Base-by-base conservation (phyloP, 2,797 vertebrate genomes). In the Toxotes lorentzi region DNA sequence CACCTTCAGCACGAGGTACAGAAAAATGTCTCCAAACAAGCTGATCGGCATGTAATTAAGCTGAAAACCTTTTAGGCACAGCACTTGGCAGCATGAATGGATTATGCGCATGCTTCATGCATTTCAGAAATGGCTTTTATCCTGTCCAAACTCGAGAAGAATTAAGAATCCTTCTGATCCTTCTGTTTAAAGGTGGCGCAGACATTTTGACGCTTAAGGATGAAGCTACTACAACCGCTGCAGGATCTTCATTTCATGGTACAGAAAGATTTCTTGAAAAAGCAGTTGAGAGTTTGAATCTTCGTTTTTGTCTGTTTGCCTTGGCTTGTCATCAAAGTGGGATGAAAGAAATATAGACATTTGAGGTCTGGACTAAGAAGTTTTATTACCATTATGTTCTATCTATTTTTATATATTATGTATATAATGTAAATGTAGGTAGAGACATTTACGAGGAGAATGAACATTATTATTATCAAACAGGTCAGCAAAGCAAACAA, bases 1-100 rank as follows among this genome's bases (percentile, higher is more conserved):
- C 81, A 34, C 30, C 80, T 43, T 64, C 65, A 56, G 0, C 21
- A 32, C 41, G 1, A 91, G 91, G 90, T 93, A 94, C 66, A 70
- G 47, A 70, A 43, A 63, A 13, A 9, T 5, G 21, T 35, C 40
- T 54, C 24, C 23, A n/a, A 32, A 47, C 45, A 4, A 27, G 16
- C 45, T 12, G 2, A 41, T 51, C 4, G 14, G 50, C 62, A 35
- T 53, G 61, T 34, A 0, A 24, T 47, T 51, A 23, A 47, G 1
- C 9, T 58, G 21, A 16, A 41, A 74, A 67, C 1, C n/a, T 9
- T 32, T 64, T 41, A 27, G 57, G 19, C 41, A 16, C 57, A 32
- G 40, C n/a, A 4, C 23, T 58, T 34, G 7, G 35, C 23, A 50
- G 75, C 62, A 65, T 60, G 24, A 27, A 30, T 72, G 21, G 57